These are phyloP conservation scores for Acanthococcus lagerstroemiae DNA, from an alignment of 2,888 invertebrate species.

Conservation along the genomic window DNA sequence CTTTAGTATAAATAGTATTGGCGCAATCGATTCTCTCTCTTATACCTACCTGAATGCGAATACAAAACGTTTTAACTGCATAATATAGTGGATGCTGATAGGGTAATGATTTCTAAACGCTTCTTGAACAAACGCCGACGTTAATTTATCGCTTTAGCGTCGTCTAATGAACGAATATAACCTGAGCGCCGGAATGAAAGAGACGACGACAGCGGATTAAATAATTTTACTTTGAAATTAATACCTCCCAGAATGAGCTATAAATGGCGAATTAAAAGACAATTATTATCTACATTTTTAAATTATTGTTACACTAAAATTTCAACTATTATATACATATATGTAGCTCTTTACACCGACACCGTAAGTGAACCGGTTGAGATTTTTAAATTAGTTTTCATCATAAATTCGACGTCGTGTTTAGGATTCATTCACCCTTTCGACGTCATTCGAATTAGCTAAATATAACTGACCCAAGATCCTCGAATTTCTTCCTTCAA, in stretches of 20 bases:
- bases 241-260: slow-evolving; percentile 30
- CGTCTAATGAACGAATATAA: background rate
- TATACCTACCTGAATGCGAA: background rate
- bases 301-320: slow-evolving; percentile 21
- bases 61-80: background rate
- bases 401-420: too few species aligned
- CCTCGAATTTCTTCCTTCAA: too few species aligned
- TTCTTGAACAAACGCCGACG: background rate
- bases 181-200: background rate
- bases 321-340: too few species aligned
- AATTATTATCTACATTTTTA: slow-evolving; percentile 14
- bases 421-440: too few species aligned
- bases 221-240: slow-evolving; percentile 30
- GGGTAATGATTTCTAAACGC: background rate
- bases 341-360: background rate
- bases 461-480: too few species aligned
- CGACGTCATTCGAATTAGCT: too few species aligned
- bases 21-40: too few species aligned
- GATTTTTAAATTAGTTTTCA: background rate
- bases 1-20: too few species aligned
- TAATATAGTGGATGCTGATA: background rate
- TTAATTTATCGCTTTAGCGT: background rate
- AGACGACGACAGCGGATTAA: slow-evolving; percentile 4
- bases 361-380: background rate
- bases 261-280: slow-evolving; percentile 28